Evolutionary conservation across 2,113 vertebrate species (phyloP).

Genomic region (Cariama cristata): DNA sequence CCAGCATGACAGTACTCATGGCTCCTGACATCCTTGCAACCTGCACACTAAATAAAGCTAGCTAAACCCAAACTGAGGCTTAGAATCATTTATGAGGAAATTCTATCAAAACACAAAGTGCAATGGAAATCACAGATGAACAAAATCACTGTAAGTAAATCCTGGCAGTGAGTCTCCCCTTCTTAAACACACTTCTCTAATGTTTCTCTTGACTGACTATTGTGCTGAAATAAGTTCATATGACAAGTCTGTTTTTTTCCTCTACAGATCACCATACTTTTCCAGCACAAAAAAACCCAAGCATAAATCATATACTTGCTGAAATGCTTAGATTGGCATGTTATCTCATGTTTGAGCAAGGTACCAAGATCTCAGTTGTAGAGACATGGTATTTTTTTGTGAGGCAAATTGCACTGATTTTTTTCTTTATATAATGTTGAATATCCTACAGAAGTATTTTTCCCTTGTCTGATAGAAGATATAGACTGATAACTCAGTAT

Average conservation of each 20-base stretch:
- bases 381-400: not conserved
- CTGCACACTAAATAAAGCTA: not conserved
- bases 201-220: constrained; percentile 3
- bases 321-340: constrained; percentile 25
- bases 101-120: not conserved
- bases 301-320: constrained; percentile 25
- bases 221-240: constrained; percentile 16
- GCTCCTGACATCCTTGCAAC: not conserved
- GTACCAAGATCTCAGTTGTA: not conserved
- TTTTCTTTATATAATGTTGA: not conserved
- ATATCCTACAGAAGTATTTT: not conserved
- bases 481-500: not conserved
- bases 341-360: constrained; percentile 10
- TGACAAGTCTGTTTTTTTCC: constrained; percentile 11
- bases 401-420: not conserved
- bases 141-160: not conserved
- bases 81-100: not conserved
- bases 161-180: not conserved
- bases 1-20: rapidly evolving
- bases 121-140: not conserved
- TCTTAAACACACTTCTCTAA: not conserved
- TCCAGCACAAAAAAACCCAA: not conserved
- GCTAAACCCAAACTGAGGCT: not conserved
- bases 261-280: not conserved
- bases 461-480: not conserved